Percentiles rank a stretch among this genome's conserved stretches.
phyloP scores from a whole-genome alignment of 2,113 vertebrate species.

The Malurus alboscapulatus region DNA sequence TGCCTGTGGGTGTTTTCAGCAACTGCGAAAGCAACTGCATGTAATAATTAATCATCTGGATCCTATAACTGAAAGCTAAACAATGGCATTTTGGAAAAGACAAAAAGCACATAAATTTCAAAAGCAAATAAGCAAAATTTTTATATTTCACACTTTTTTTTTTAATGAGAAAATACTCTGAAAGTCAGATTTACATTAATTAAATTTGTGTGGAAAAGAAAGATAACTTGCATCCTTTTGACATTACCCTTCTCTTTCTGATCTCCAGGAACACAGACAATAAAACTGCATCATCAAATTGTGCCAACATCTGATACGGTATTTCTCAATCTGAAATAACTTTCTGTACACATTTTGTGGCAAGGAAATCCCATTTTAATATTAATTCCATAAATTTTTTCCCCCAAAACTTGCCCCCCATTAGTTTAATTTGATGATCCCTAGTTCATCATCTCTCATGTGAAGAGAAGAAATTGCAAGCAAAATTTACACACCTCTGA shows the following conservation, averaged over 20 bases:
- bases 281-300: not conserved
- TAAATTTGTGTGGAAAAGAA: not conserved
- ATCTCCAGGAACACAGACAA: not conserved
- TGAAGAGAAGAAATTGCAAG: not conserved
- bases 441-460: not conserved
- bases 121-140: not conserved
- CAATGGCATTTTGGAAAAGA: not conserved
- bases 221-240: not conserved
- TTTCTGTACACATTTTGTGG: not conserved
- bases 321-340: not conserved
- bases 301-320: accelerated
- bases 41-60: not conserved
- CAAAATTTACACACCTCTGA: accelerated
- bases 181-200: not conserved
- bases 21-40: not conserved
- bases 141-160: not conserved
- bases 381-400: not conserved
- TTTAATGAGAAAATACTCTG: not conserved
- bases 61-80: not conserved
- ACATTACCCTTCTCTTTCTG: not conserved
- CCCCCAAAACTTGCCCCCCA: not conserved
- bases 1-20: not conserved
- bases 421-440: not conserved
- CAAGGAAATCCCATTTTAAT: not conserved
- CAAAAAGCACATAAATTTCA: not conserved